Evolutionary conservation across 2,888 invertebrate species (phyloP), one percentile per base, ranked within the genome.

Genomic region (Meghimatium bilineatum): DNA sequence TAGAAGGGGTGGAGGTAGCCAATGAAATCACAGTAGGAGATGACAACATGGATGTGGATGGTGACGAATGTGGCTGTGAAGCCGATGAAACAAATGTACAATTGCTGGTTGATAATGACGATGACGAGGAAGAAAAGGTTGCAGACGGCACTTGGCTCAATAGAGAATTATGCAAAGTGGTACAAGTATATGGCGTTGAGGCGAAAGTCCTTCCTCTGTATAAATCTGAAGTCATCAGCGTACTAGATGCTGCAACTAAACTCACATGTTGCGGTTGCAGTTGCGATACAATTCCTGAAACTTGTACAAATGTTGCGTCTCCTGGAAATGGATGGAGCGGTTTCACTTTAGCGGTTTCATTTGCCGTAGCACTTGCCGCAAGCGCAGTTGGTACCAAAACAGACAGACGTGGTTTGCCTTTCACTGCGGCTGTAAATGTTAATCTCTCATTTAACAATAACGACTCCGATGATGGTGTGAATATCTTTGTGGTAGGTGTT

Each of bases 1-100:
- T 67, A 36, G 69, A 63, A 17, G 82, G 52, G 72, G 71, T 69
- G n/a, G 84, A 81, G 67, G 78, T 67, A 75, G 85, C 32, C 49
- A 82, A 79, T 8, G 82, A 67, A 29, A 82, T 79, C 82, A 75
- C 79, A 32, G 67, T 36, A n/a, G 84, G 29, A 8, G 66, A 36
- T 71, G 71, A 71, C 26, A 36, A 23, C 23, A 20, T 0, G n/a
- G 44, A 5, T 63, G 63, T 10, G 17, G 63, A 38, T 1, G 60
- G 14, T 29, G 75, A 52, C 23, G 75, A 75, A 32, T 14, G 52
- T 8, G 56, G 52, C 23, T 26, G 32, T 56, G 60, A 36, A 8
- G 60, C 23, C 5, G 74, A 52, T 29, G 74, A 49, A 49, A n/a
- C 29, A 71, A 36, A 38, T 71, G 71, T 71, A 26, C 26, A 23